Evolutionary conservation across 2,888 invertebrate species (phyloP).

Genomic region (Argyresthia albistria): DNA sequence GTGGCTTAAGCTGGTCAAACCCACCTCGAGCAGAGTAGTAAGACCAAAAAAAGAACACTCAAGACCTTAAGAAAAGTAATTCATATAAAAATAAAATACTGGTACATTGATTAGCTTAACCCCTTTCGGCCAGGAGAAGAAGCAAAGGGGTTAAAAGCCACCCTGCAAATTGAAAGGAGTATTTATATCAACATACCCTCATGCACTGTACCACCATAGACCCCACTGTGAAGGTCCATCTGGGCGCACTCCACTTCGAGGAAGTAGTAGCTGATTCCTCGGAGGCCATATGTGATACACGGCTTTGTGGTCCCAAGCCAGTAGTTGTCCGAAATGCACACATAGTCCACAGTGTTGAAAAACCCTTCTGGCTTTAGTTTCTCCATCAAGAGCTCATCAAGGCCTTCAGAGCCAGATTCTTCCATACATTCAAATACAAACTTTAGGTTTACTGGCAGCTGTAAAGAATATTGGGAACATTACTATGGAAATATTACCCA

Average conservation of each 20-base stretch:
- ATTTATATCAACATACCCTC: slow-evolving; percentile 64
- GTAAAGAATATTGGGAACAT: slow-evolving; percentile 23
- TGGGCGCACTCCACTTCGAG: slow-evolving; percentile 89
- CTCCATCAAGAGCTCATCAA: slow-evolving; percentile 84
- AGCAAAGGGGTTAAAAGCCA: no score
- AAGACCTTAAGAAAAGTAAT: no score
- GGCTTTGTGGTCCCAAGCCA: slow-evolving; percentile 98
- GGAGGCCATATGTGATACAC: slow-evolving; percentile 95
- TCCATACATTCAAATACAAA: slow-evolving; percentile 99
- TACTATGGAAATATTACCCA: no score
- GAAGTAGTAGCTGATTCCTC: slow-evolving; percentile 94
- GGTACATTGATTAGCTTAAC: no score
- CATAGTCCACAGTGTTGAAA: slow-evolving; percentile 88
- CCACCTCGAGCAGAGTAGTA: no score
- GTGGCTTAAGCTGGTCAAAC: no score
- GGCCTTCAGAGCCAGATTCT: slow-evolving; percentile 96
- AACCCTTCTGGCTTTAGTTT: slow-evolving; percentile 77
- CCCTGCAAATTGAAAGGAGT: no score
- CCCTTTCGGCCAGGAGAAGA: no score
- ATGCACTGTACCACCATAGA: slow-evolving; percentile 93
- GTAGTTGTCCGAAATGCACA: slow-evolving; percentile 99
- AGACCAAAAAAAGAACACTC: no score
- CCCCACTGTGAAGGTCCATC: slow-evolving; percentile 96
- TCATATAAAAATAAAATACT: no score
- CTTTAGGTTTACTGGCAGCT: slow-evolving; percentile 83